These are phyloP conservation scores for Hypotaenidia philippensis DNA, from an alignment of 2,797 vertebrate genomes.

Conservation along the genomic window DNA sequence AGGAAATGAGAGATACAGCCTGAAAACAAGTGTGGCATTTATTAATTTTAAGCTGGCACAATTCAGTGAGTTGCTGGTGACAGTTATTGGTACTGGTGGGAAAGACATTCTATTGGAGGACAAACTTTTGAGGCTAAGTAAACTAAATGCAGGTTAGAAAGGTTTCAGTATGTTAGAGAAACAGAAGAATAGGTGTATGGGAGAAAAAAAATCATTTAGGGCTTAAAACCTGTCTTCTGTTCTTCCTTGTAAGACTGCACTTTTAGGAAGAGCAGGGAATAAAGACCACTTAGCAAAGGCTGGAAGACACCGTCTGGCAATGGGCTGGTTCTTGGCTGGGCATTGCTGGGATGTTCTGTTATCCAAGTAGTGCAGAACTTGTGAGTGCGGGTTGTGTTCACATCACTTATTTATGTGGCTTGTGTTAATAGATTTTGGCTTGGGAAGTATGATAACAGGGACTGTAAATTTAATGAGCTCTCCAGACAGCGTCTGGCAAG, in stretches of 20 bases:
- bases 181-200: background rate
- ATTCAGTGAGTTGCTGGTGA: background rate
- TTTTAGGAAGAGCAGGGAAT: background rate
- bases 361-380: background rate
- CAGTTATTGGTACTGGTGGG: background rate
- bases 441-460: background rate
- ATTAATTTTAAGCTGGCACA: background rate
- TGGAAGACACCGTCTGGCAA: background rate
- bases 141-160: background rate
- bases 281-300: background rate
- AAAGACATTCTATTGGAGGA: background rate
- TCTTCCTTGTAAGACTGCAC: background rate
- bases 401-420: accelerated
- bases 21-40: background rate
- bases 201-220: background rate
- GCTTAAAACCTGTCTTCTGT: background rate
- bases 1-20: background rate
- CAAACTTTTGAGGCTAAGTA: accelerated
- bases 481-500: background rate
- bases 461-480: background rate
- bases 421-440: background rate
- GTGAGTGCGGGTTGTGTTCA: background rate
- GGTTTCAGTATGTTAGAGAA: background rate
- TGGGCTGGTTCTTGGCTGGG: background rate
- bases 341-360: accelerated